Percentiles rank a stretch among this genome's conserved stretches.
phyloP scores from a whole-genome alignment of 2,113 vertebrate genomes.

The Ageneiosus marmoratus region DNA sequence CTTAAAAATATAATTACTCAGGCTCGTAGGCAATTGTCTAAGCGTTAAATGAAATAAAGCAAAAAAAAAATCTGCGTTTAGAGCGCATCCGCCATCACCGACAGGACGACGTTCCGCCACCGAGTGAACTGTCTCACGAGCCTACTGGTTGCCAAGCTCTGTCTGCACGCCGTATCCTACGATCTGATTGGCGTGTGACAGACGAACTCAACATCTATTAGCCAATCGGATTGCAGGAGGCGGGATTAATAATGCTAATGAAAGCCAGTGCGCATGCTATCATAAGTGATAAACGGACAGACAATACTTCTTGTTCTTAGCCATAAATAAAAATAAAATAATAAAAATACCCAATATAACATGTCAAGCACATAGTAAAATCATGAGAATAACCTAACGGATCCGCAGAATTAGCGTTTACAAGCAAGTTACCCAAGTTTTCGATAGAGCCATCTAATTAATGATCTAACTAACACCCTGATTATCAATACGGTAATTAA shows the following conservation, averaged over 20 bases:
- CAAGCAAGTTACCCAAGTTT: not conserved
- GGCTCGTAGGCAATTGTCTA: not conserved
- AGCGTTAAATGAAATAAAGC: not conserved
- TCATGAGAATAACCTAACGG: not conserved
- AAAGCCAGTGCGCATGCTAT: not conserved
- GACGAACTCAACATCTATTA: not conserved
- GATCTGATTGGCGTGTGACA: not conserved
- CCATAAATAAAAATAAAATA: not conserved
- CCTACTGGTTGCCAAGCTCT: conserved; percentile 19
- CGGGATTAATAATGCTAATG: not conserved
- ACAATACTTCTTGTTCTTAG: not conserved
- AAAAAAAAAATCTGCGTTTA: conserved; percentile 14
- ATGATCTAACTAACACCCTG: not conserved
- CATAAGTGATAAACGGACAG: not conserved
- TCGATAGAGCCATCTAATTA: not conserved
- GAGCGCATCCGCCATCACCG: conserved; percentile 51
- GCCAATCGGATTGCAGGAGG: not conserved
- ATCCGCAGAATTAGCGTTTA: not conserved
- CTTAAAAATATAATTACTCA: not conserved
- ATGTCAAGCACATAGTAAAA: not conserved
- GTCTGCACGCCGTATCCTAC: not conserved
- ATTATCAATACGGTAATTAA: not conserved
- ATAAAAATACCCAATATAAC: not conserved
- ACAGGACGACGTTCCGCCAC: conserved; percentile 47
- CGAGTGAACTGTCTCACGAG: conserved; percentile 49